Conservation (phyloP, 2,797 vertebrate species). For the Sebastes trivittatus region DNA sequence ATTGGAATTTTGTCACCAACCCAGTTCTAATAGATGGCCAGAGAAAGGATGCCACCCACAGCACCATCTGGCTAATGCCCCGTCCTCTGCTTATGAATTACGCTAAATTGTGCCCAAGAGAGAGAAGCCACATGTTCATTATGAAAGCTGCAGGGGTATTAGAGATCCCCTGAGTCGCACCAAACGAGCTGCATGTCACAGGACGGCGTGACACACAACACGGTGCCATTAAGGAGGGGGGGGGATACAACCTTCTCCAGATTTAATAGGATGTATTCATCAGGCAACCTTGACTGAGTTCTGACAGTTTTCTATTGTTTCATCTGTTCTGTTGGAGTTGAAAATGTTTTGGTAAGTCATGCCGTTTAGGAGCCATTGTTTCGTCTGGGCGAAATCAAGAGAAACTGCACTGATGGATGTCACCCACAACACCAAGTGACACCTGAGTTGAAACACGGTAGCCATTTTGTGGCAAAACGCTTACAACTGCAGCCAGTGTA, state of each 20-base stretch:
- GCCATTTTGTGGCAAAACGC: constrained; percentile 69
- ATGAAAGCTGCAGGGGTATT: constrained; percentile 83
- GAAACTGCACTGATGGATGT: constrained; percentile 38
- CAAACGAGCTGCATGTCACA: constrained; percentile 79
- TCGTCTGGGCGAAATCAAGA: constrained; percentile 15
- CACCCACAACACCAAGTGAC: constrained; percentile 23
- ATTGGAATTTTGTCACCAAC: constrained; percentile 74
- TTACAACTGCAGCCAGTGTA: constrained; percentile 57
- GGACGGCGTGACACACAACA: constrained; percentile 75
- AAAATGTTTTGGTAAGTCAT: constrained; percentile 5
- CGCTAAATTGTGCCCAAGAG: constrained; percentile 83
- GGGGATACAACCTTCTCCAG: constrained; percentile 47
- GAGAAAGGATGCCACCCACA: constrained; percentile 81
- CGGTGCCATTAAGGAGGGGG: constrained; percentile 31
- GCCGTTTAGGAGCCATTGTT: neutral
- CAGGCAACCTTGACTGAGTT: constrained; percentile 68
- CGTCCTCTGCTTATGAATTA: constrained; percentile 83
- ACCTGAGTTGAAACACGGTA: constrained; percentile 47
- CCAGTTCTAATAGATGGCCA: constrained; percentile 77
- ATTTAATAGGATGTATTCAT: constrained; percentile 73
- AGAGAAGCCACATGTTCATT: constrained; percentile 83
- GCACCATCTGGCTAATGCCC: constrained; percentile 84
- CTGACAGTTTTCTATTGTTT: constrained; percentile 58
- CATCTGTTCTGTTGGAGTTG: constrained; percentile 20
- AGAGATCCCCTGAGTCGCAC: constrained; percentile 78